Evolutionary conservation across 2,113 vertebrate genomes (phyloP).

Genomic region (Indicator maculatus): DNA sequence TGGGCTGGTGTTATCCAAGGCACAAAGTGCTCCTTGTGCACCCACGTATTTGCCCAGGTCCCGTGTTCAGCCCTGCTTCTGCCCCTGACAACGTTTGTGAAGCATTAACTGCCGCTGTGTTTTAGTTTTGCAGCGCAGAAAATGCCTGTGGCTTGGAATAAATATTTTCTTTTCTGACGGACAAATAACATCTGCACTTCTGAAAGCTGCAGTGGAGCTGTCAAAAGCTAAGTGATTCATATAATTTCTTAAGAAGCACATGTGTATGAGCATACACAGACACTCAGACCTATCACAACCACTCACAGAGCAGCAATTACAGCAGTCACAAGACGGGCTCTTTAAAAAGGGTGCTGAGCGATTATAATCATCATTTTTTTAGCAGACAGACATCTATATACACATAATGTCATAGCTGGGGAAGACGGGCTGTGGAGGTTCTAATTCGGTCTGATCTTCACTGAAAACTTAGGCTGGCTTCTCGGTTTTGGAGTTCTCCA

Average conservation of each 20-base stretch:
- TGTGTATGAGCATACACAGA: constrained; percentile 1
- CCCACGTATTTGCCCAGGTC: background rate
- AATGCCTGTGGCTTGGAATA: constrained; percentile 71
- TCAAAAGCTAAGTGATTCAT: constrained; percentile 56
- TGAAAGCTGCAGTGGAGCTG: constrained; percentile 59
- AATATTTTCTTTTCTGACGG: constrained; percentile 76
- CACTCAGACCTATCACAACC: background rate
- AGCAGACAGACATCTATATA: background rate
- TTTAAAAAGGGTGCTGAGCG: background rate
- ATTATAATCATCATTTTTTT: background rate
- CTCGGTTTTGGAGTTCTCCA: background rate
- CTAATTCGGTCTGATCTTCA: background rate
- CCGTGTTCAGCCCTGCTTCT: background rate
- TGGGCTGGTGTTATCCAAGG: background rate
- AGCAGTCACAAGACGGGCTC: background rate
- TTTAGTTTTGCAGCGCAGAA: constrained; percentile 61
- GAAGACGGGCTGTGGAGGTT: fast-evolving
- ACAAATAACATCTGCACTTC: constrained; percentile 75
- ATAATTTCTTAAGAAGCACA: constrained; percentile 57
- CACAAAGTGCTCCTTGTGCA: background rate
- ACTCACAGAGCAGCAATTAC: background rate
- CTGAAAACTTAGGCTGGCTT: background rate
- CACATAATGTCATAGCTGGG: background rate
- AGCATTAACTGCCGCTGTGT: constrained; percentile 59
- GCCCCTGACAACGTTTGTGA: constrained; percentile 41